These are phyloP conservation scores for Tetramorium alpestre DNA, from an alignment of 1,140 invertebrate genomes.

Conservation along the genomic window DNA sequence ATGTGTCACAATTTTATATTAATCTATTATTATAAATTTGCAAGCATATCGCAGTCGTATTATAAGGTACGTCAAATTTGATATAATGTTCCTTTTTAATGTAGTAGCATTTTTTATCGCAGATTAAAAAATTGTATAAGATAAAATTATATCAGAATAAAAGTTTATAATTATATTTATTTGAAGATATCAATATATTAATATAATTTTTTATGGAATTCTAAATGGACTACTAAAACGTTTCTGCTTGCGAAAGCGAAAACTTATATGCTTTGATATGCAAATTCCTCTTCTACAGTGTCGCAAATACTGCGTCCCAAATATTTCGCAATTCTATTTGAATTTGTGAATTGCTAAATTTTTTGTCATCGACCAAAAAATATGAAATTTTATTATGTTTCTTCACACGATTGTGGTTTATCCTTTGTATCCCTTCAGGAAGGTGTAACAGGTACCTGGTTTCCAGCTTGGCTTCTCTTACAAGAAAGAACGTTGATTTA, in stretches of 20 bases:
- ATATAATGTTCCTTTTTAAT: not conserved
- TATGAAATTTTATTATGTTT: not conserved
- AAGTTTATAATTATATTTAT: not conserved
- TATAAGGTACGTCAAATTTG: constrained; percentile 32
- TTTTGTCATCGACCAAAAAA: not conserved
- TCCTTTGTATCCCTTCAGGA: constrained; percentile 81
- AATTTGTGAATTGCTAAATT: not conserved
- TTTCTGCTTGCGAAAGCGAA: constrained; percentile 17
- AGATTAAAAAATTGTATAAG: not conserved
- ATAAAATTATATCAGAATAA: not conserved
- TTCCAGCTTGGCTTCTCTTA: constrained; percentile 92
- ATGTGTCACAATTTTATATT: not conserved
- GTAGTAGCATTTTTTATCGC: not conserved
- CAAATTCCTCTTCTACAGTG: constrained; percentile 34
- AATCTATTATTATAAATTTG: constrained; percentile 24
- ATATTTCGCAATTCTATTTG: not conserved
- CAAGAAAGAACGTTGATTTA: constrained; percentile 90
- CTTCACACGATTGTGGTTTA: not conserved
- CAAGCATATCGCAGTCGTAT: constrained; percentile 15
- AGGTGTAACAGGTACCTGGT: constrained; percentile 90
- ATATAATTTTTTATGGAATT: not conserved
- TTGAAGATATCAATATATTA: not conserved
- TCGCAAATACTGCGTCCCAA: not conserved
- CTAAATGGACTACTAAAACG: not conserved
- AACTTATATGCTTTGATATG: constrained; percentile 15